Base-by-base conservation (phyloP, 2,113 vertebrate genomes). In the Catharus minimus region DNA sequence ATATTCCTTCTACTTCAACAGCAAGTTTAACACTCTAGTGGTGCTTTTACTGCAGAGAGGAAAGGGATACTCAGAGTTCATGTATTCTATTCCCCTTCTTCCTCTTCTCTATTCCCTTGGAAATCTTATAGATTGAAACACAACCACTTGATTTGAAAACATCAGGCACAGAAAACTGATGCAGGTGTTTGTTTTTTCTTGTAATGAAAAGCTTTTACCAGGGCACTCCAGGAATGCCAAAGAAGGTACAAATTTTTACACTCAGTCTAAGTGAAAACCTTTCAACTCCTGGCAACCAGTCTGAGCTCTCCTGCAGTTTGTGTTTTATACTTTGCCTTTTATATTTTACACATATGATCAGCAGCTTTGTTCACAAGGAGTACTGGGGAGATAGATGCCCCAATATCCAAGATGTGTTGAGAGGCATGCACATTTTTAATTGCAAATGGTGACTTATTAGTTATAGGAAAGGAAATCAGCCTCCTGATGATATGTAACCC, bases 371-470 rank as follows among this genome's bases (percentile, higher is more conserved):
- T 83, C 65, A 44, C 52, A n/a, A 20, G 57, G 11, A 53, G 11
- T 15, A 38, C 30, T 64, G 17, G 28, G n/a, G 33, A 57, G 7
- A 32, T 7, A 65, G 9, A 26, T 47, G 23, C 14, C 23, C 43
- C 5, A 19, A 24, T 33, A 77, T 8, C 20, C 4, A 11, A 50
- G 11, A 49, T 22, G 12, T 65, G 26, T 20, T 0, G 0, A 30
- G 9, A 13, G 38, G 13, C 22, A 36, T 0, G 1, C 7, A 52
- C 23, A 24, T 55, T 66, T 73, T 92, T 44, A 76, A 53, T 71
- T 69, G 39, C 1, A 3, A 69, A 74, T 2, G 14, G 38, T 16
- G 30, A 36, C 33, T 1, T 0, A 3, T 4, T 24, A 17, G 8
- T 13, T 44, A 64, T 27, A 43, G 28, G 30, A 83, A 86, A 66